A percentile compares a stretch with the other conserved stretches of the same genome.
These are phyloP conservation scores for Pegea sp. DNA, from an alignment of 23 tunicate species.

Conservation along the genomic window DNA sequence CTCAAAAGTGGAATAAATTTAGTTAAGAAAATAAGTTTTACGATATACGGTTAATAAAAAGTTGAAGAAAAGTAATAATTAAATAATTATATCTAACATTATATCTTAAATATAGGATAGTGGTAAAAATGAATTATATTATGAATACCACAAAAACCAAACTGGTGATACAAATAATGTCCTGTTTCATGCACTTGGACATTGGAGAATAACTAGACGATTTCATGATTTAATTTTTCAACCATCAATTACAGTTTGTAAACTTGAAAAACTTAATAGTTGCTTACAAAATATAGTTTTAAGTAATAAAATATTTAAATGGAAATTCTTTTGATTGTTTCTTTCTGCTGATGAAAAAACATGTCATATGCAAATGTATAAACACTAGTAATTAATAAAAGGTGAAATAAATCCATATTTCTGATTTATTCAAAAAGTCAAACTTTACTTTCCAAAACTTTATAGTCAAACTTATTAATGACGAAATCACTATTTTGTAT, in stretches of 20 bases:
- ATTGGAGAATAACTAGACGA: constrained; percentile 39
- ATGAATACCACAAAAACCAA: constrained; percentile 64
- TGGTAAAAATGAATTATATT: constrained; percentile 20
- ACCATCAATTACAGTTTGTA: constrained; percentile 41
- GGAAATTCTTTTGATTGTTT: too few relatives aligned
- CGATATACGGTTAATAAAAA: not conserved
- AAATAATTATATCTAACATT: not conserved
- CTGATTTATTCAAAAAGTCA: not conserved
- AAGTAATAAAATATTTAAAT: too few relatives aligned
- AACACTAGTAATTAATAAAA: too few relatives aligned
- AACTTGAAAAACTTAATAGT: too few relatives aligned
- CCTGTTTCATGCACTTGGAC: constrained; percentile 66
- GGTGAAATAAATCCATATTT: too few relatives aligned
- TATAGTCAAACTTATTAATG: not conserved
- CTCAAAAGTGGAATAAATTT: too few relatives aligned
- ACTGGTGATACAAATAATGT: constrained; percentile 42
- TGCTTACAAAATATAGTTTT: too few relatives aligned
- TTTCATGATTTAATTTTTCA: constrained; percentile 55
- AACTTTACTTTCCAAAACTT: not conserved
- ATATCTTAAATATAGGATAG: constrained; percentile 8
- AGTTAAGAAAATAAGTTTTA: too few relatives aligned
- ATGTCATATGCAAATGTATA: too few relatives aligned
- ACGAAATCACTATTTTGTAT: not conserved
- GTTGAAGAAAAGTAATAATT: not conserved
- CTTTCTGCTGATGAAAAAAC: too few relatives aligned